Base-by-base conservation (phyloP, 2,113 vertebrate species). In the Brevimyrus niger region DNA sequence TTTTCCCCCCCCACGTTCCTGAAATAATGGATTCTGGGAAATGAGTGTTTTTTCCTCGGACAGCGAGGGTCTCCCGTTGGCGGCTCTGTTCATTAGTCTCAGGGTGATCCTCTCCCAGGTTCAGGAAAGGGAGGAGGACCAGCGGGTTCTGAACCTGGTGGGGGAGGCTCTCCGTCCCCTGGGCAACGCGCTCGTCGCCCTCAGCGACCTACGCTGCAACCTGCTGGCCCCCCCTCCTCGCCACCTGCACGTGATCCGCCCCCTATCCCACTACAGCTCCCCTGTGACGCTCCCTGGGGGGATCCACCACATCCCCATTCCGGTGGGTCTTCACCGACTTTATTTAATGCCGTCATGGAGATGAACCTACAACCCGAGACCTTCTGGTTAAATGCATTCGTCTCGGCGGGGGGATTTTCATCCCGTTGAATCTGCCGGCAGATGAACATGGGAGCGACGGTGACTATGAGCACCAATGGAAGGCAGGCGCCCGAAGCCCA, bases 371-470 rank as follows among this genome's bases (percentile, higher is more conserved):
- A 19, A 17, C 38, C 73, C 6, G 4, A 13, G 6, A 46, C 2
- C 2, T 4, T 27, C 2, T 21, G 23, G 2, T 58, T 5, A 48
- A 31, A 31, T 58, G 50, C 23, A 23, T 31, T n/a, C 4, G 4
- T 27, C 17, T 55, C 46, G n/a, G 55, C n/a, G 3, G 27, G 6
- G 55, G 2, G 17, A 10, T 23, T 35, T 87, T 5, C 38, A 55
- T 55, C 44, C 61, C 73, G 3, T 87, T 35, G 88, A 17, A 13
- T 19, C 65, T 0, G n/a, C 4, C 23, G 90, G 21, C 92, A 98
- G 97, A 97, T 98, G 94, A 98, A 98, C 31, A 94, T 98, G 88
- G 97, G 97, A 19, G 96, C 97, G 84, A 97, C 97, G 6, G 96
- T 98, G 92, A 96, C 96, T 73, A 96, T 97, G 95, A 95, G 96